Conservation (phyloP, 2,888 invertebrate species). For the Drosophila quinaria region DNA sequence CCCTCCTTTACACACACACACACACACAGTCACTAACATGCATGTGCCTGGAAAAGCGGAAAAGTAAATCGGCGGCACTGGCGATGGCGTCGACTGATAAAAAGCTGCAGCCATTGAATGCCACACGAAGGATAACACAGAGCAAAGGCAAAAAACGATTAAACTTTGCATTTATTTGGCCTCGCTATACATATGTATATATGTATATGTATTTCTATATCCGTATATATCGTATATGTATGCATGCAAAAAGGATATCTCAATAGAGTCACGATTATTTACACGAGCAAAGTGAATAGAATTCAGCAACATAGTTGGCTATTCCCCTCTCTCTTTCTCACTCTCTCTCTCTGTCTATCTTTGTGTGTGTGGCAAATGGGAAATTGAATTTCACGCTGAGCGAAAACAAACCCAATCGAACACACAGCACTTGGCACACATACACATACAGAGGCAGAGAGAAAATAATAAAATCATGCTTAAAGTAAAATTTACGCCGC, state of each 20-base stretch:
- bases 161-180: conserved; percentile 79
- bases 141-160: conserved; percentile 76
- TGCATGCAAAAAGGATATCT: conserved; percentile 67
- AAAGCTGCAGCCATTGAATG: conserved; percentile 73
- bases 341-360: background rate
- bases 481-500: conserved; percentile 76
- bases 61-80: conserved; percentile 69
- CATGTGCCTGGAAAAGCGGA: conserved; percentile 42
- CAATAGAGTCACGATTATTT: conserved; percentile 64
- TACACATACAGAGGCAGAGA: conserved; percentile 6
- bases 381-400: conserved; percentile 79
- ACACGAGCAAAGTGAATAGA: conserved; percentile 51
- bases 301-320: conserved; percentile 36
- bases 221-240: conserved; percentile 1
- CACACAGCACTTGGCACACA: conserved; percentile 23
- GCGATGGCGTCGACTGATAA: conserved; percentile 79
- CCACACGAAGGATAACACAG: conserved; percentile 58
- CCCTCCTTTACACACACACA: conserved; percentile 1
- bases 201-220: background rate
- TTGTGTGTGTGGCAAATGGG: conserved; percentile 67
- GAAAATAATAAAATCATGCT: conserved; percentile 77
- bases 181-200: conserved; percentile 10
- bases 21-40: conserved; percentile 14
- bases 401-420: conserved; percentile 73
- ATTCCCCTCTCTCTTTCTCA: background rate